These are phyloP conservation scores for Lasioglossum baleicum DNA, from an alignment of 1,140 invertebrate genomes.

Conservation along the genomic window DNA sequence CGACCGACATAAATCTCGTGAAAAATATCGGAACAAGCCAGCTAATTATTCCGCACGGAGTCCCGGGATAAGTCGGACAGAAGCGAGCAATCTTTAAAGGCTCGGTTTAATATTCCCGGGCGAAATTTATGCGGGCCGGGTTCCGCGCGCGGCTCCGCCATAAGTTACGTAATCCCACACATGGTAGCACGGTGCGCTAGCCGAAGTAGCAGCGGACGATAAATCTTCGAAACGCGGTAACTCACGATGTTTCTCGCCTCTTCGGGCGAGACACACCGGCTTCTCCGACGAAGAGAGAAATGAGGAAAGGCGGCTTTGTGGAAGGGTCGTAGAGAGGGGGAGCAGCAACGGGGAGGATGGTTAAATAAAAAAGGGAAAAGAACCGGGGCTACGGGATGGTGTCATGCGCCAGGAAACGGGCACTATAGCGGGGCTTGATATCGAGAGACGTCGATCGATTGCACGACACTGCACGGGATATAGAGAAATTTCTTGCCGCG, in stretches of 20 bases:
- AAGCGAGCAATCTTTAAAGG: slow-evolving; percentile 31
- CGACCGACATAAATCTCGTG: background rate
- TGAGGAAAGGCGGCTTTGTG: background rate
- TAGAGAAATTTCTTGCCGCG: slow-evolving; percentile 44
- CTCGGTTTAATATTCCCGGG: slow-evolving; percentile 40
- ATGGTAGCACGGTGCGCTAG: slow-evolving; percentile 35
- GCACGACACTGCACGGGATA: slow-evolving; percentile 38
- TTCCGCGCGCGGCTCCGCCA: slow-evolving; percentile 26
- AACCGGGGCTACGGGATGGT: slow-evolving; percentile 12
- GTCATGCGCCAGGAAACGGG: slow-evolving; percentile 38
- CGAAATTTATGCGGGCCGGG: slow-evolving; percentile 47
- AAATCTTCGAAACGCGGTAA: slow-evolving; percentile 55
- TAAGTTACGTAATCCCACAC: slow-evolving; percentile 43
- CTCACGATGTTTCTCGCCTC: slow-evolving; percentile 48
- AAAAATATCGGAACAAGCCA: slow-evolving; percentile 8
- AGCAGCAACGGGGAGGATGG: background rate
- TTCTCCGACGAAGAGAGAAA: background rate
- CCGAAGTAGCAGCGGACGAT: slow-evolving; percentile 42
- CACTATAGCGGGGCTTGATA: background rate
- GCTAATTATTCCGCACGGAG: slow-evolving; percentile 34
- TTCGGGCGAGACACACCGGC: slow-evolving; percentile 19
- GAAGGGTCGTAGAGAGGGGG: background rate
- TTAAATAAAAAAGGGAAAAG: background rate
- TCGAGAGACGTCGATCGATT: slow-evolving; percentile 49
- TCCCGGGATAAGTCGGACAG: slow-evolving; percentile 12